Percentiles rank a stretch among this genome's conserved stretches.
phyloP scores from a whole-genome alignment of 1,140 invertebrate genomes.

The Epicauta chinensis region DNA sequence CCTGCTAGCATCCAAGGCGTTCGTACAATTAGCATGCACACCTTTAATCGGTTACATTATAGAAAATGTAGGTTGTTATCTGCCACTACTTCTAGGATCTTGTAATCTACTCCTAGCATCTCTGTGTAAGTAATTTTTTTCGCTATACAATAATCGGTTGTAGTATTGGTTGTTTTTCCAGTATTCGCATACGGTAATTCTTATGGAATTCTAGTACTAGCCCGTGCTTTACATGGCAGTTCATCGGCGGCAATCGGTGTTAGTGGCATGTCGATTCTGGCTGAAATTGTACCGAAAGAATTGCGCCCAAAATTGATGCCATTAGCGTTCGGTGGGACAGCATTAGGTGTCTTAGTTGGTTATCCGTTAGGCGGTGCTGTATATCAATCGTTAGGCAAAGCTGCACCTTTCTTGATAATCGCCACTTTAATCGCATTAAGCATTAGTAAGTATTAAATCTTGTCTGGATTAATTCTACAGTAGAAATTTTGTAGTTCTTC shows the following conservation, averaged over 20 bases:
- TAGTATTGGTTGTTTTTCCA: conserved; percentile 39
- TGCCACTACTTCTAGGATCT: conserved; percentile 78
- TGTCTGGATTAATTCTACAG: background rate
- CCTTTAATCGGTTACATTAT: conserved; percentile 72
- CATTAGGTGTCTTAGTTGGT: conserved; percentile 69
- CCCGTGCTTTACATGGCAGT: conserved; percentile 77
- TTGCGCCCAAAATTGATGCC: conserved; percentile 67
- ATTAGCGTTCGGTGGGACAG: conserved; percentile 70
- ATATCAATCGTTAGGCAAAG: conserved; percentile 69
- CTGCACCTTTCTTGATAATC: conserved; percentile 65
- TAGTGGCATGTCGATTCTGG: conserved; percentile 62
- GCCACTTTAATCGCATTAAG: conserved; percentile 47
- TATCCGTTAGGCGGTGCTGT: conserved; percentile 73
- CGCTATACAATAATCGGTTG: background rate
- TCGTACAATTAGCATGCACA: conserved; percentile 80
- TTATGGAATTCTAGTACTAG: conserved; percentile 67
- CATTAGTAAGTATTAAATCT: background rate
- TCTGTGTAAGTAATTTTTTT: conserved; percentile 56
- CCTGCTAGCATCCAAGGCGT: conserved; percentile 78
- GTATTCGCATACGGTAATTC: conserved; percentile 79
- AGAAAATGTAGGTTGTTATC: conserved; percentile 62
- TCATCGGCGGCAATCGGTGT: conserved; percentile 77
- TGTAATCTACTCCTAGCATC: conserved; percentile 74
- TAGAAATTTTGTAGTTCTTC: conserved; percentile 18
- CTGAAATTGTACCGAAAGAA: conserved; percentile 51